These are phyloP conservation scores for Thalassaphorura encarpata DNA, from an alignment of 1,140 invertebrate genomes.

Conservation along the genomic window DNA sequence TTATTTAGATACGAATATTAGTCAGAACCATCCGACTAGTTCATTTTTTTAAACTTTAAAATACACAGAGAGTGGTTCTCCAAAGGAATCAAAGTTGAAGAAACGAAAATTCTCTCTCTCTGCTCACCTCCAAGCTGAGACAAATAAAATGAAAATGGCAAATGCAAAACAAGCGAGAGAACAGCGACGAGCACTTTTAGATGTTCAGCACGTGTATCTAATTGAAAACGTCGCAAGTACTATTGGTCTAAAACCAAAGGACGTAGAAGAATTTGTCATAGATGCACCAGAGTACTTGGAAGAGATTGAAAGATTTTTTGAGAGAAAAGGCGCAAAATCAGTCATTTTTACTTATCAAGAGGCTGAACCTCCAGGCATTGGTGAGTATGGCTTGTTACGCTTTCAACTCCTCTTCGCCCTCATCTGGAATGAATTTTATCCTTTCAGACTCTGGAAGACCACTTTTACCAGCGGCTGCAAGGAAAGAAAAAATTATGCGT, in stretches of 20 bases:
- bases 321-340: slow-evolving; percentile 40
- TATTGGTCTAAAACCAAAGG: slow-evolving; percentile 42
- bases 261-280: slow-evolving; percentile 52
- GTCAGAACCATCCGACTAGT: no score
- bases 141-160: slow-evolving; percentile 29
- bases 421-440: slow-evolving; percentile 10
- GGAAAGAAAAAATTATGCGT: slow-evolving; percentile 40
- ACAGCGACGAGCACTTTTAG: slow-evolving; percentile 41
- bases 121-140: slow-evolving; percentile 20
- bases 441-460: slow-evolving; percentile 45
- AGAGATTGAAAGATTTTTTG: slow-evolving; percentile 45
- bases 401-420: neutral
- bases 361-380: slow-evolving; percentile 40
- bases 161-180: slow-evolving; percentile 45
- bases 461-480: slow-evolving; percentile 34
- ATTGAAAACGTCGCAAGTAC: slow-evolving; percentile 51
- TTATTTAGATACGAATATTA: no score
- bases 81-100: neutral
- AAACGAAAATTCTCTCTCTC: slow-evolving; percentile 12
- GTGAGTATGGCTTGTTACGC: slow-evolving; percentile 34
- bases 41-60: no score
- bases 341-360: slow-evolving; percentile 46
- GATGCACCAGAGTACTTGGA: slow-evolving; percentile 51
- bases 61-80: neutral
- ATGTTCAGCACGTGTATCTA: slow-evolving; percentile 41